These are phyloP conservation scores for Fissipunctia ypsillon DNA, from an alignment of 2,888 invertebrate genomes.

Conservation along the genomic window DNA sequence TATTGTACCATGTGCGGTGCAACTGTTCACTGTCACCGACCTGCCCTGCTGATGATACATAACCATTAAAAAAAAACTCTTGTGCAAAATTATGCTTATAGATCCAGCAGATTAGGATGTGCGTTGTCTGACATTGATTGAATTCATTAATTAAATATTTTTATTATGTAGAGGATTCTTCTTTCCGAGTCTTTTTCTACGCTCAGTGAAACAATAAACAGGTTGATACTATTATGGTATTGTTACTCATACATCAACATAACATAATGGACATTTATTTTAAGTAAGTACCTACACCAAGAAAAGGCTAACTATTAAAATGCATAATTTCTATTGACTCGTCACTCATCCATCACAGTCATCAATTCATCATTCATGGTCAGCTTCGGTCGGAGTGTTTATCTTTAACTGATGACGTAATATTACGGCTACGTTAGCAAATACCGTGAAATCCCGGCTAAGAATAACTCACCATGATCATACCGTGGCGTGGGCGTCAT, in stretches of 20 bases:
- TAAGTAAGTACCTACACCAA: neutral
- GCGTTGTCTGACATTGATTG: too few relatives aligned
- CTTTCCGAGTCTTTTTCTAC: neutral
- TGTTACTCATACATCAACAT: neutral
- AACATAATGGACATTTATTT: conserved; percentile 1
- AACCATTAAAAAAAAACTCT: too few relatives aligned
- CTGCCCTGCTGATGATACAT: too few relatives aligned
- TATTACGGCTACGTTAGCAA: conserved; percentile 11
- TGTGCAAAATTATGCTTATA: too few relatives aligned
- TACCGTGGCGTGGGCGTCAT: conserved; percentile 36
- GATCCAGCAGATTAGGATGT: too few relatives aligned
- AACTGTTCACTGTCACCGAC: neutral
- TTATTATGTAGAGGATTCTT: neutral
- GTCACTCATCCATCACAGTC: neutral
- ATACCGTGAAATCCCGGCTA: conserved; percentile 34
- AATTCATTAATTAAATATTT: too few relatives aligned
- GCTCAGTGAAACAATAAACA: neutral
- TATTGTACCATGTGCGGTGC: neutral
- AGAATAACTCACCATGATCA: conserved; percentile 24
- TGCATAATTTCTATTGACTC: neutral
- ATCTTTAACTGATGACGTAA: conserved; percentile 26
- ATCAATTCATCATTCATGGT: neutral
- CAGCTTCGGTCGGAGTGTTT: conserved; percentile 2
- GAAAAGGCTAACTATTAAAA: neutral
- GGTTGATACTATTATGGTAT: neutral